Base-by-base conservation (phyloP, 2,113 vertebrate genomes). In the Notothenia rossii region DNA sequence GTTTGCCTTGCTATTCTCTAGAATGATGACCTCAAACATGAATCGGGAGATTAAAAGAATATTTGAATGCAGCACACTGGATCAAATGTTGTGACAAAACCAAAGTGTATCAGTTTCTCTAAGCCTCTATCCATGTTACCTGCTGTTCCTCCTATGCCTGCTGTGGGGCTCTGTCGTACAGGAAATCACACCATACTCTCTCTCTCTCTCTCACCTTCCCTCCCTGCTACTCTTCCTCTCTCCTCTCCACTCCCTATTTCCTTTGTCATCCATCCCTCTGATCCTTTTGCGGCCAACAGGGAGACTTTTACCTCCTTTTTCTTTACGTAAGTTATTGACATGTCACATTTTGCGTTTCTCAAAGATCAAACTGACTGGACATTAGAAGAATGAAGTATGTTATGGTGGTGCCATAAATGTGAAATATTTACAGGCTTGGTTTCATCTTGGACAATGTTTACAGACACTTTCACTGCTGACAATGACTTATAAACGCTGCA, bases 141-240 rank as follows among this genome's bases (percentile, higher is more conserved):
- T 95, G 94, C 93, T 93, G 86, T 95, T 94, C 95, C 94, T 62
- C 64, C 45, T 83, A 25, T 81, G 89, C 92, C 95, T 95, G 95
- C 93, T 95, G 91, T 94, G 95, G 88, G 95, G 93, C 95, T 95
- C 94, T 95, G 93, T 91, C 91, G 91, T 90, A 92, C 90, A 91
- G 91, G 80, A 94, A 95, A 95, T 94, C 87, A 85, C 83, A 72
- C 62, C 13, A 7, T 14, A 9, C 53, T 83, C 81, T 77, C 71
- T 66, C 66, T 66, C 66, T 75, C 61, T 70, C 84, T 75, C 62
- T 7, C 29, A 62, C 77, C 71, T 80, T 43, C 71, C 64, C 67
- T 56, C 66, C 62, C 82, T 72, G 22, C 0, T 56, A 46, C 69
- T 70, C 79, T 69, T 64, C 22, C 60, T 63, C 75, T 72, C 68